Base-by-base conservation (phyloP, 2,888 invertebrate species). In the Leptinotarsa rubiginosa region DNA sequence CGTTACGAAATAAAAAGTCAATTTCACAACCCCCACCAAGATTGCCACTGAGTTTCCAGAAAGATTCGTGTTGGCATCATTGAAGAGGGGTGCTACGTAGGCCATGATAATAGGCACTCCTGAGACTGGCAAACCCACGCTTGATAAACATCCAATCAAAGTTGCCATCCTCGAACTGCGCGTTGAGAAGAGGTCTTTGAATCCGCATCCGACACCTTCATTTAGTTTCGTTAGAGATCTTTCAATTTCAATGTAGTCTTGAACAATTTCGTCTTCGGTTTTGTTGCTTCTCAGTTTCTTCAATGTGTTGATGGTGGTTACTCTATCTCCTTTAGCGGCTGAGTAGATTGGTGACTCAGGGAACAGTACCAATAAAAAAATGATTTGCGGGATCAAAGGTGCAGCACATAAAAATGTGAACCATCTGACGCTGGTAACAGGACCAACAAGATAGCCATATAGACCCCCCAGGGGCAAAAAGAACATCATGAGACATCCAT, bases 161-260 rank as follows among this genome's bases (percentile, higher is more conserved):
- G 10, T 3, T 54, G n/a, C 54, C 54, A n/a, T 54, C 18, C 54
- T 54, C 20, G 10, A 54, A 18, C n/a, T 12, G 2, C 54, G n/a
- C 18, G 54, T 54, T 54, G 4, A 10, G 18, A 54, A 54, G 1
- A 54, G 54, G 4, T 54, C 10, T 54, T 54, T 54, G n/a, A 54
- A 54, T 54, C 20, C 54, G 10, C 54, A 16, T 7, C 3, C 4
- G 4, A 18, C 18, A 54, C 50, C 18, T 49, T 20, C 4, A 4
- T 4, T 16, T 12, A 31, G 16, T 16, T 96, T 95, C 0, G 92
- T 90, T 0, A 90, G 87, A 0, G 85, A 86, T 70, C 89, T 86
- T 41, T 92, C 91, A 85, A 92, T 73, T 0, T 62, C 18, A 7
- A 70, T 25, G 4, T 50, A 67, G 2, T 67, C 67, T 7, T 67